Percentiles rank a stretch among this genome's conserved stretches.
These are phyloP conservation scores for Meteorus cinctellus DNA, from an alignment of 2,888 invertebrate species.

Conservation along the genomic window DNA sequence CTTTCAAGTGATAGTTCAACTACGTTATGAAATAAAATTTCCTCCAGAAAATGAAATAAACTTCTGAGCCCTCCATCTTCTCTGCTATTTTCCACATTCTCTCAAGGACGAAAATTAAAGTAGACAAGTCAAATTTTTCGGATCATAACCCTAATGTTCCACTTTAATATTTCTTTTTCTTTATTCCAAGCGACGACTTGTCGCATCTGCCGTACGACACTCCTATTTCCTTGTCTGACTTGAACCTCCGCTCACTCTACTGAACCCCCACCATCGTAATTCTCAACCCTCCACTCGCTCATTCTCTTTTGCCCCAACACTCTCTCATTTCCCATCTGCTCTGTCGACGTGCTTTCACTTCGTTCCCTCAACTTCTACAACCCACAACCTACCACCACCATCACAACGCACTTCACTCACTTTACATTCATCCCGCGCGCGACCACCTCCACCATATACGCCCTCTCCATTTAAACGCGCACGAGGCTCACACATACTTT, in stretches of 20 bases:
- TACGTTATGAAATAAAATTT: no score
- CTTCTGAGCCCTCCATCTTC: no score
- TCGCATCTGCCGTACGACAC: conserved; percentile 15
- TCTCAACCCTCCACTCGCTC: neutral
- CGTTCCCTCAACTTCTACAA: conserved; percentile 2
- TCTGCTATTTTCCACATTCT: no score
- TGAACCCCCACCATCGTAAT: neutral
- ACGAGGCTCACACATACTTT: conserved; percentile 18
- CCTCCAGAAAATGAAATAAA: no score
- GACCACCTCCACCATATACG: conserved; percentile 16
- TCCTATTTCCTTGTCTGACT: conserved; percentile 1
- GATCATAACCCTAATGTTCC: neutral
- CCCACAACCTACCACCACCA: neutral
- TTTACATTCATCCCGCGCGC: conserved; percentile 43
- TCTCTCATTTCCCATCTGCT: neutral
- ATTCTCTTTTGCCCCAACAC: neutral
- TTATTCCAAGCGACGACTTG: neutral
- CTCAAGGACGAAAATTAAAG: no score
- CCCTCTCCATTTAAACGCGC: conserved; percentile 27
- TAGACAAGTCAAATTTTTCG: neutral
- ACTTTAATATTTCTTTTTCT: conserved; percentile 17
- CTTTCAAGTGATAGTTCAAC: no score
- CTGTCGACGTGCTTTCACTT: neutral
- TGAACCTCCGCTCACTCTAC: neutral
- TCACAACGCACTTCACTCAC: conserved; percentile 31